phyloP scores from a whole-genome alignment of 1,140 invertebrate species.

The Neuroterus valhalla region DNA sequence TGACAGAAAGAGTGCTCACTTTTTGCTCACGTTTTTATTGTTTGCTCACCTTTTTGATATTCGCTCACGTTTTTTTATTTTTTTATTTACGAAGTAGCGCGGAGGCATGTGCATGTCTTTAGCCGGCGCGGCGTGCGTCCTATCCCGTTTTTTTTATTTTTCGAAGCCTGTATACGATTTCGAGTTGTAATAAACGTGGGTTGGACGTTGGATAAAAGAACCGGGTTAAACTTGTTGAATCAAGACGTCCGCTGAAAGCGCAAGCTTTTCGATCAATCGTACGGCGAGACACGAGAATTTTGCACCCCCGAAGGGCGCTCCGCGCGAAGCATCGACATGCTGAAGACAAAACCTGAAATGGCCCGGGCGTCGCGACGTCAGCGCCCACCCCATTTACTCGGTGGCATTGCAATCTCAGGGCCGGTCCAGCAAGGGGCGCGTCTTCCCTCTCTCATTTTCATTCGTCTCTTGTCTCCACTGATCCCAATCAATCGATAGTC shows the following conservation, averaged over 20 bases:
- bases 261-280: conserved; percentile 40
- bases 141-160: not conserved
- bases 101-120: not conserved
- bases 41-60: not conserved
- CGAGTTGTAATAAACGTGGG: not conserved
- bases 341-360: conserved; percentile 68
- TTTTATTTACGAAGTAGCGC: not conserved
- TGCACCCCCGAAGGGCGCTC: conserved; percentile 67
- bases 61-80: too few relatives aligned
- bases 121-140: not conserved
- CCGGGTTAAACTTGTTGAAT: conserved; percentile 48
- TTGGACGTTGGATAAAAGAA: conserved; percentile 28
- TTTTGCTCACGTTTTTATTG: not conserved
- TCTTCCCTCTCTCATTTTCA: not conserved
- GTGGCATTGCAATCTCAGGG: conserved; percentile 40
- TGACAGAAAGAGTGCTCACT: not conserved
- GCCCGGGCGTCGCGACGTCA: conserved; percentile 71
- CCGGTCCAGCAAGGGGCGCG: conserved; percentile 36
- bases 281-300: conserved; percentile 43
- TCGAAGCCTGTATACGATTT: not conserved
- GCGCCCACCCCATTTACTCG: conserved; percentile 57
- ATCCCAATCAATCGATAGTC: conserved; percentile 14
- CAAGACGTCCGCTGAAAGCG: conserved; percentile 26
- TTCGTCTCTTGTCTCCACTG: not conserved
- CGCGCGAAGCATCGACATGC: conserved; percentile 64